These are phyloP conservation scores for Achlya flavicornis DNA, from an alignment of 2,888 invertebrate genomes.

Conservation along the genomic window DNA sequence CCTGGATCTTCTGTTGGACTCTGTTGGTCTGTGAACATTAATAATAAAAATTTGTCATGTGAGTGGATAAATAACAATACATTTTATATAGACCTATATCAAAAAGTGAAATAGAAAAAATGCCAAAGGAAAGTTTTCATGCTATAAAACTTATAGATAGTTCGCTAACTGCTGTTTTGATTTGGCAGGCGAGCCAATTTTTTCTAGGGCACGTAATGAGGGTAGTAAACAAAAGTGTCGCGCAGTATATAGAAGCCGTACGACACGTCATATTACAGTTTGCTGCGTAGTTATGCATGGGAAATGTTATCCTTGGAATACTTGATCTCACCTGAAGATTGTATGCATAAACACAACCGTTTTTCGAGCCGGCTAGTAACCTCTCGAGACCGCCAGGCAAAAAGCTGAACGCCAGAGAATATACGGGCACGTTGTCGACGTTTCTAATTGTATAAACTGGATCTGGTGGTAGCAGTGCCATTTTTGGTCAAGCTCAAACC, in stretches of 20 bases:
- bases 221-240: constrained; percentile 71
- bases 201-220: constrained; percentile 74
- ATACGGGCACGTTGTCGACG: constrained; percentile 88
- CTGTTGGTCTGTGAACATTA: constrained; percentile 86
- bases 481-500: constrained; percentile 81
- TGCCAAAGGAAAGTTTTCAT: background rate
- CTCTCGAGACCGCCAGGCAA: constrained; percentile 83
- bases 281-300: constrained; percentile 44
- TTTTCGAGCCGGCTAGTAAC: constrained; percentile 89
- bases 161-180: constrained; percentile 31
- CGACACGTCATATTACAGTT: constrained; percentile 26
- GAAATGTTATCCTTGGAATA: constrained; percentile 54
- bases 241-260: constrained; percentile 42
- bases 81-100: constrained; percentile 6
- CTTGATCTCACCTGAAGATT: constrained; percentile 87
- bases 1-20: constrained; percentile 85
- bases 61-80: background rate
- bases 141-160: constrained; percentile 19
- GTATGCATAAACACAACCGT: constrained; percentile 90
- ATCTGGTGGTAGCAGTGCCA: constrained; percentile 91
- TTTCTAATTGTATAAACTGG: constrained; percentile 89
- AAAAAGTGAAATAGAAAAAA: background rate
- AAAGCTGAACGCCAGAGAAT: constrained; percentile 88
- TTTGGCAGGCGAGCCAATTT: constrained; percentile 29
- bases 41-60: constrained; percentile 10